Conservation (phyloP, 2,797 vertebrate genomes). For the Pteropus rufus region DNA sequence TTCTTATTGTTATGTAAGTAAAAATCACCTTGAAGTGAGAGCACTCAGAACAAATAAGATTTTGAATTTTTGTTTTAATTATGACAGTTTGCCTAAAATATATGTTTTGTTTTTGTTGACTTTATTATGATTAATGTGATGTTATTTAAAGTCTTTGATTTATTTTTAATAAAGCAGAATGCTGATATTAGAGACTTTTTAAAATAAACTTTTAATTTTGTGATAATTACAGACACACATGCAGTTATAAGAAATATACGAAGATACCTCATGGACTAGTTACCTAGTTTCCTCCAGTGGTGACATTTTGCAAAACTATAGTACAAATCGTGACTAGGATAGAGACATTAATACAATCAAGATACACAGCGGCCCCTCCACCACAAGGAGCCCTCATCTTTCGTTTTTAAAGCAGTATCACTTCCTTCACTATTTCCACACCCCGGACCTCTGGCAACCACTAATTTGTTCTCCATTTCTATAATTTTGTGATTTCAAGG, state of each 20-base stretch:
- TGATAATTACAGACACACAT: not conserved
- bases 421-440: not conserved
- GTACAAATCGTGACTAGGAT: not conserved
- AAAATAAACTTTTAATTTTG: not conserved
- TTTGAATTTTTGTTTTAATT: not conserved
- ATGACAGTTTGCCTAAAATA: not conserved
- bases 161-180: not conserved
- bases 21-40: not conserved
- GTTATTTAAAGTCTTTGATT: not conserved
- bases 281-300: not conserved
- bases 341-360: not conserved
- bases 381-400: not conserved
- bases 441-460: not conserved
- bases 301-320: not conserved
- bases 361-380: not conserved
- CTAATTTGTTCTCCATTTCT: not conserved
- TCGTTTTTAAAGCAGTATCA: not conserved
- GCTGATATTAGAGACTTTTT: not conserved
- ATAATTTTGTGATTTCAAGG: not conserved
- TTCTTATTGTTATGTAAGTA: not conserved
- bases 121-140: not conserved
- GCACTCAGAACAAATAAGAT: not conserved
- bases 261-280: not conserved
- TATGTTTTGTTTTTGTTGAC: not conserved
- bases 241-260: not conserved